A percentile compares a stretch with the other conserved stretches of the same genome.
phyloP scores from a whole-genome alignment of 92 coral and sea anemone species.

The Palythoa grandiflora region DNA sequence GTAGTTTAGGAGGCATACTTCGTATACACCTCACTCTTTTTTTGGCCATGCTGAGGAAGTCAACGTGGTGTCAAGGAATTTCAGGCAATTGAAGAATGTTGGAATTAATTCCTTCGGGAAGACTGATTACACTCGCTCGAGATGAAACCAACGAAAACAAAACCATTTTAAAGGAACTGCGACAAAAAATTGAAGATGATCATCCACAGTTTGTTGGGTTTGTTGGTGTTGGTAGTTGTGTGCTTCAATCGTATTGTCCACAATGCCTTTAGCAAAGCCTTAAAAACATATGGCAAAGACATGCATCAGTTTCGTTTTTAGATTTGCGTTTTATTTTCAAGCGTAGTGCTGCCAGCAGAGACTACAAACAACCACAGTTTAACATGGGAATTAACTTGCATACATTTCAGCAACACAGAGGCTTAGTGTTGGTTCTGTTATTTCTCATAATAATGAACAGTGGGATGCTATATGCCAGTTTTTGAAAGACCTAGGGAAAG shows the following conservation, averaged over 20 bases:
- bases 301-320: slow-evolving; percentile 41
- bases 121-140: slow-evolving; percentile 42
- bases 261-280: slow-evolving; percentile 7
- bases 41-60: slow-evolving; percentile 24
- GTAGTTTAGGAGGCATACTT: neutral
- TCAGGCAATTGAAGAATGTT: neutral
- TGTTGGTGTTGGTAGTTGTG: slow-evolving; percentile 30
- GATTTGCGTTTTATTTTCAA: slow-evolving; percentile 29
- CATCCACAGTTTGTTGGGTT: neutral
- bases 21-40: neutral
- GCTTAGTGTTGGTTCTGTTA: slow-evolving; percentile 45
- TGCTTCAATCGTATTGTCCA: neutral
- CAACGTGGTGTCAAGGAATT: neutral
- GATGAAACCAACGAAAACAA: slow-evolving; percentile 35
- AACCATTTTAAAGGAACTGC: neutral
- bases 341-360: slow-evolving; percentile 40
- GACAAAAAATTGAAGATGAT: neutral
- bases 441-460: slow-evolving; percentile 15
- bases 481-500: slow-evolving; percentile 40
- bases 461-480: slow-evolving; percentile 46
- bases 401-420: neutral
- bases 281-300: slow-evolving; percentile 6
- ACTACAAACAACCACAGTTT: slow-evolving; percentile 8
- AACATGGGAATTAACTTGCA: neutral
- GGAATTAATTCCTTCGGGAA: slow-evolving; percentile 1